A percentile compares a stretch with the other conserved stretches of the same genome.
phyloP scores from a whole-genome alignment of 2,888 invertebrate genomes.

The Apotomis capreana region DNA sequence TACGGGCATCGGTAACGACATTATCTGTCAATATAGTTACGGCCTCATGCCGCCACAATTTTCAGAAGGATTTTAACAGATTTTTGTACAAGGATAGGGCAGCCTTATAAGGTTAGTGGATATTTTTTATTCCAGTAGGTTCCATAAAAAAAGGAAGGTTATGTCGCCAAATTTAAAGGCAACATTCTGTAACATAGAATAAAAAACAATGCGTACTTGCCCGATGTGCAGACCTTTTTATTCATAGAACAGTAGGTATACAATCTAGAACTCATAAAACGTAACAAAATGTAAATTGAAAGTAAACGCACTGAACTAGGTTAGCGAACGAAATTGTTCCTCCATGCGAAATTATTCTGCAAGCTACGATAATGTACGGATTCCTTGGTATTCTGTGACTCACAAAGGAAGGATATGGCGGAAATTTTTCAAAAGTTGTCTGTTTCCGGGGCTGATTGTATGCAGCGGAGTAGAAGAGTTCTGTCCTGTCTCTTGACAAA shows the following conservation, averaged over 20 bases:
- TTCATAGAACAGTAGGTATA: not conserved
- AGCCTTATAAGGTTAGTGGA: no score
- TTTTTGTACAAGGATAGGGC: no score
- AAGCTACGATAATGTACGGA: constrained; percentile 10
- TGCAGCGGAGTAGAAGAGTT: constrained; percentile 76
- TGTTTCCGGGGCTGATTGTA: constrained; percentile 79
- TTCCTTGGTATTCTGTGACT: constrained; percentile 56
- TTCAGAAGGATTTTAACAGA: no score
- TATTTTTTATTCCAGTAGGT: no score
- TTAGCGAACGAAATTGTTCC: constrained; percentile 9
- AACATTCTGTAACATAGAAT: no score
- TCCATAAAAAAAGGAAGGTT: no score
- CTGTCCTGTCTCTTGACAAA: constrained; percentile 51
- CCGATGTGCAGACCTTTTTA: no score
- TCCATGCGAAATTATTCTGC: constrained; percentile 18
- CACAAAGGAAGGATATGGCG: constrained; percentile 72
- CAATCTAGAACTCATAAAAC: not conserved
- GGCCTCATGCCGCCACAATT: no score
- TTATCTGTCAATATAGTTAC: no score
- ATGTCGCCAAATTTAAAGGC: no score
- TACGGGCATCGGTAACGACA: no score
- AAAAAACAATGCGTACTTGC: no score
- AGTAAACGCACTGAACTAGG: not conserved
- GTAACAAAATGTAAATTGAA: constrained; percentile 3
- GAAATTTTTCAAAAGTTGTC: constrained; percentile 80